These are phyloP conservation scores for Lepidochitona cinerea DNA, from an alignment of 2,888 invertebrate species.

Conservation along the genomic window DNA sequence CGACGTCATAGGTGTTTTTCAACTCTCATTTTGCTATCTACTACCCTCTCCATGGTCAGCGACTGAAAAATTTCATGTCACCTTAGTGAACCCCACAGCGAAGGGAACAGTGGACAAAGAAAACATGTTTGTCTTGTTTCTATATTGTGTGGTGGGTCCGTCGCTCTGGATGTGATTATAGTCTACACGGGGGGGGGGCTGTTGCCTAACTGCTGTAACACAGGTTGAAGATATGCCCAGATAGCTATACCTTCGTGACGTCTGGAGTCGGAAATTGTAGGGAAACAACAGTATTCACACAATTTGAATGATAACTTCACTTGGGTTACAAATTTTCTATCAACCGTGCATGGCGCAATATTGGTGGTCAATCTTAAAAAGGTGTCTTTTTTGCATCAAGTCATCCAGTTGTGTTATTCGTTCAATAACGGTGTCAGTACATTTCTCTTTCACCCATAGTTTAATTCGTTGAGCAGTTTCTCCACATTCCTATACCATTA, in stretches of 20 bases:
- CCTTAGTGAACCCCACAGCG: slow-evolving; percentile 39
- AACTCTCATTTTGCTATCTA: too few relatives aligned
- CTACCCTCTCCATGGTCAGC: slow-evolving; percentile 63
- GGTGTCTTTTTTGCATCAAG: slow-evolving; percentile 18
- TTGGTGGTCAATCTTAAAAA: slow-evolving; percentile 34
- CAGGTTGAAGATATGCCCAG: slow-evolving; percentile 66
- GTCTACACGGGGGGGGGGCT: slow-evolving; percentile 1
- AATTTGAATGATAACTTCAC: slow-evolving; percentile 47
- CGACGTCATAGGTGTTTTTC: too few relatives aligned
- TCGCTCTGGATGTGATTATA: slow-evolving; percentile 54
- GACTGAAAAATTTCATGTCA: slow-evolving; percentile 64
- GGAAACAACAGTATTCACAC: slow-evolving; percentile 46
- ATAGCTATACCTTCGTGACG: slow-evolving; percentile 64
- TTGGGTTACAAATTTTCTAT: slow-evolving; percentile 29
- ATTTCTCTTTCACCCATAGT: slow-evolving; percentile 17
- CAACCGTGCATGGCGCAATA: slow-evolving; percentile 22
- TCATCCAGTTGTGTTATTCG: neutral
- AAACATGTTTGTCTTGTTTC: slow-evolving; percentile 66
- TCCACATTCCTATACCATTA: slow-evolving; percentile 6
- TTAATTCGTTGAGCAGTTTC: slow-evolving; percentile 3
- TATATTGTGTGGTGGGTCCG: slow-evolving; percentile 65
- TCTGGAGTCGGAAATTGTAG: slow-evolving; percentile 56
- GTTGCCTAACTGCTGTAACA: slow-evolving; percentile 22
- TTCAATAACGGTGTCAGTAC: slow-evolving; percentile 11
- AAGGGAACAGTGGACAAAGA: slow-evolving; percentile 23